A percentile compares a stretch with the other conserved stretches of the same genome.
Evolutionary conservation across 2,113 vertebrate species (phyloP).

Genomic region (Phodopus roborovskii): DNA sequence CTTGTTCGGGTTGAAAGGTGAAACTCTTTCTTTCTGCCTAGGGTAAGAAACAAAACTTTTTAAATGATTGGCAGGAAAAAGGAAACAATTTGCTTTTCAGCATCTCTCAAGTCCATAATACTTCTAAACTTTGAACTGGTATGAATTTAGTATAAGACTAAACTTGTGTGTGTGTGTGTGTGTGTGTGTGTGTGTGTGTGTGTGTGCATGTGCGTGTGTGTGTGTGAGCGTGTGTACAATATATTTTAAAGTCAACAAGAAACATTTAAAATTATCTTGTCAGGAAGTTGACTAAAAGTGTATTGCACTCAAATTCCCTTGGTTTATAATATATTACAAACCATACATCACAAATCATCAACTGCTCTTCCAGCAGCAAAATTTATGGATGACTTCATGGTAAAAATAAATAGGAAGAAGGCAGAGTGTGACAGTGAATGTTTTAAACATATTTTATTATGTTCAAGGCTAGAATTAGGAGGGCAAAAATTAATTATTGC

Average conservation of each 20-base stretch:
- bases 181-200: not conserved
- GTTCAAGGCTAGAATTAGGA: constrained; percentile 59
- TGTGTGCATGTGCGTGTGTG: no score
- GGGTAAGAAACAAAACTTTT: constrained; percentile 47
- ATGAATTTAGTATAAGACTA: constrained; percentile 53
- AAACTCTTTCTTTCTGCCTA: not conserved
- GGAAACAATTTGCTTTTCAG: constrained; percentile 33
- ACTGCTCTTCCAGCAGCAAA: constrained; percentile 62
- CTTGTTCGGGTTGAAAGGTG: constrained; percentile 20
- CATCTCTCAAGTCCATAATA: not conserved
- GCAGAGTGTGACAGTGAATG: constrained; percentile 64
- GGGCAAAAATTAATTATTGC: constrained; percentile 66
- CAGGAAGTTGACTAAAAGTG: constrained; percentile 66
- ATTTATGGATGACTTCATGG: constrained; percentile 72
- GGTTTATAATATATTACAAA: constrained; percentile 71
- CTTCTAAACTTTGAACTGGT: constrained; percentile 45
- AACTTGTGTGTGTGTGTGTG: not conserved
- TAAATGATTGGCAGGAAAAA: constrained; percentile 27
- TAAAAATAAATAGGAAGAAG: constrained; percentile 69
- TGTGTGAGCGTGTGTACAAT: not conserved
- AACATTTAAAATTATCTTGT: constrained; percentile 70
- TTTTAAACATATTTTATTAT: constrained; percentile 71
- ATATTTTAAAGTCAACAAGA: constrained; percentile 70
- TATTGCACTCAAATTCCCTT: constrained; percentile 58
- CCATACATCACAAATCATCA: constrained; percentile 71